These are phyloP conservation scores for Carassius auratus DNA, from an alignment of 2,113 vertebrate species.

Conservation along the genomic window DNA sequence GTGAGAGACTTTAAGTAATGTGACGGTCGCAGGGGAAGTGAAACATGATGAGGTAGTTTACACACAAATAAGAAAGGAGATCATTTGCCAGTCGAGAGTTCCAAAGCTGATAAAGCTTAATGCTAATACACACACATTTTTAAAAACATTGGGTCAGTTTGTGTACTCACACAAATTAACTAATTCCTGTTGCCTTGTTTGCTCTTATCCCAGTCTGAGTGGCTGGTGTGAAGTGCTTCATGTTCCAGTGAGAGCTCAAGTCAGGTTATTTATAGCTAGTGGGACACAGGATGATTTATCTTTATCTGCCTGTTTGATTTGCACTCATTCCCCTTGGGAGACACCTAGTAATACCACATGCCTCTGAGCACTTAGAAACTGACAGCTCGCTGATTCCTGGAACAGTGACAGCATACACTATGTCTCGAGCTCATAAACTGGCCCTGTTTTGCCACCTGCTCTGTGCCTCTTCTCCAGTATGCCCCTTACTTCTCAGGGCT, in stretches of 20 bases:
- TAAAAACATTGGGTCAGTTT: neutral
- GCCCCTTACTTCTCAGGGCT: neutral
- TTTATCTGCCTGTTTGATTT: slow-evolving; percentile 52
- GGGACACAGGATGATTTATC: slow-evolving; percentile 68
- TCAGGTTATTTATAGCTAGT: slow-evolving; percentile 74
- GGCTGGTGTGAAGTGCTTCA: slow-evolving; percentile 72
- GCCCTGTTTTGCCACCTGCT: neutral
- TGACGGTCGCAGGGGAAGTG: slow-evolving; percentile 11
- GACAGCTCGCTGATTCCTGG: slow-evolving; percentile 46
- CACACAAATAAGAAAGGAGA: slow-evolving; percentile 43
- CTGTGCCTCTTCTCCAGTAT: slow-evolving; percentile 1
- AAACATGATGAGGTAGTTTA: slow-evolving; percentile 41
- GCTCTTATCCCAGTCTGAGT: slow-evolving; percentile 65
- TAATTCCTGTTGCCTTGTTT: slow-evolving; percentile 58
- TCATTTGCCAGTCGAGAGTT: slow-evolving; percentile 35
- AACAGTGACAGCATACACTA: slow-evolving; percentile 25
- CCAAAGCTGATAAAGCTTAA: slow-evolving; percentile 40
- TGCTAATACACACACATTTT: slow-evolving; percentile 18
- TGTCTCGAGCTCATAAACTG: slow-evolving; percentile 1
- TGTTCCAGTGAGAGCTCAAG: slow-evolving; percentile 70
- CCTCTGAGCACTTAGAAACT: slow-evolving; percentile 28
- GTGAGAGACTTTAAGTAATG: neutral
- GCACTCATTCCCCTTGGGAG: slow-evolving; percentile 38
- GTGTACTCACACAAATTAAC: slow-evolving; percentile 6
- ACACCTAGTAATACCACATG: slow-evolving; percentile 35